Percentiles rank a stretch among this genome's conserved stretches.
Evolutionary conservation across 2,888 invertebrate species (phyloP).

Genomic region (Aspidapion aeneum): DNA sequence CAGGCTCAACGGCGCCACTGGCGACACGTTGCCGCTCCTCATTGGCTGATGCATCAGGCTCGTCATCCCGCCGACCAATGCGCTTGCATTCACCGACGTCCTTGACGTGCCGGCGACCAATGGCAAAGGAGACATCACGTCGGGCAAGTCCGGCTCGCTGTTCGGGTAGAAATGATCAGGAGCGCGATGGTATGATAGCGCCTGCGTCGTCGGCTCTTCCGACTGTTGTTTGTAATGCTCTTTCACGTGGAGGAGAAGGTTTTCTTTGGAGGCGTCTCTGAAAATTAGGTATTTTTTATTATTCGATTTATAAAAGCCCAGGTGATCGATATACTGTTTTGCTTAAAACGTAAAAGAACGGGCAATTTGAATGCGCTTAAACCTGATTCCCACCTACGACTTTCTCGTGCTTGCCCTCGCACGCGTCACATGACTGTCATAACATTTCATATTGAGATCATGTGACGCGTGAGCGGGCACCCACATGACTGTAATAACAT

Average conservation of each 20-base stretch:
- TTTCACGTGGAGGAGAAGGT: slow-evolving; percentile 63
- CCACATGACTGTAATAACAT: too few relatives aligned
- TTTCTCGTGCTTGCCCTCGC: too few relatives aligned
- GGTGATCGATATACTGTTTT: too few relatives aligned
- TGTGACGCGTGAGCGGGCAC: too few relatives aligned
- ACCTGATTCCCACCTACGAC: too few relatives aligned
- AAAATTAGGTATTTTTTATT: too few relatives aligned
- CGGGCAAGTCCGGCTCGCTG: slow-evolving; percentile 13
- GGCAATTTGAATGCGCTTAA: too few relatives aligned
- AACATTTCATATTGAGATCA: too few relatives aligned
- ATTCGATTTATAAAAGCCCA: too few relatives aligned
- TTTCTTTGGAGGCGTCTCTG: slow-evolving; percentile 62
- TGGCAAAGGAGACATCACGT: background rate
- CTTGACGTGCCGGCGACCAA: background rate
- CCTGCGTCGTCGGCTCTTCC: background rate
- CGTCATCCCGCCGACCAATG: background rate
- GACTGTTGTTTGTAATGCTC: slow-evolving; percentile 54
- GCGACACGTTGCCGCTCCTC: background rate
- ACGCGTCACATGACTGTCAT: too few relatives aligned
- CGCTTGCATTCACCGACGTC: background rate
- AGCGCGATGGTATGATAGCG: background rate
- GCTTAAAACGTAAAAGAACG: too few relatives aligned
- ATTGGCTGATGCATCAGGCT: too few relatives aligned
- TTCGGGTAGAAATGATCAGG: background rate
- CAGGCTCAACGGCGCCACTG: slow-evolving; percentile 10